Percentiles rank a stretch among this genome's conserved stretches.
Evolutionary conservation across 2,797 vertebrate genomes (phyloP).

Genomic region (Aselliscus stoliczkanus): DNA sequence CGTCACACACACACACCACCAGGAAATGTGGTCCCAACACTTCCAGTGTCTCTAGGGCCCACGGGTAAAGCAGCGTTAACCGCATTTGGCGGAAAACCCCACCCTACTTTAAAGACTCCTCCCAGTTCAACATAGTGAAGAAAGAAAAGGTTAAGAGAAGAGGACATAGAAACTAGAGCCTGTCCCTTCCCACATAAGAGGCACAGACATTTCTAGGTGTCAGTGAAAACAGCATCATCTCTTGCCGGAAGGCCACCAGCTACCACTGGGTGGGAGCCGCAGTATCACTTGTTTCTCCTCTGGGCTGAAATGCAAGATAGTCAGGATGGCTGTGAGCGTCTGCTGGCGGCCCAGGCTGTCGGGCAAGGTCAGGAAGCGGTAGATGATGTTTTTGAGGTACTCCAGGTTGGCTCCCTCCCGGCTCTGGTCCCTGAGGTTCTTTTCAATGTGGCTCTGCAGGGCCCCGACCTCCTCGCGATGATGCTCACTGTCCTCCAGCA

Average conservation of each 20-base stretch:
- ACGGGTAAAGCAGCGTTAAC: conserved; percentile 37
- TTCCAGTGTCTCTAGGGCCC: neutral
- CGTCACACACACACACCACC: neutral
- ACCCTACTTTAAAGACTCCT: conserved; percentile 4
- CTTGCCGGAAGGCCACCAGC: conserved; percentile 86
- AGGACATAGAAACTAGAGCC: neutral
- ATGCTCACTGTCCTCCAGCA: conserved; percentile 84
- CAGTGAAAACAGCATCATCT: conserved; percentile 73
- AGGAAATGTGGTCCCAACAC: neutral
- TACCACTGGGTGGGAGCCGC: conserved; percentile 81
- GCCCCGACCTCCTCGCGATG: conserved; percentile 82
- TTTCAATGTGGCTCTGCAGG: conserved; percentile 85
- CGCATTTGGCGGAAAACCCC: conserved; percentile 57
- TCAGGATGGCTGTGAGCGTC: conserved; percentile 92
- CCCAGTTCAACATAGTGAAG: conserved; percentile 28
- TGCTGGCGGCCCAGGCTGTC: conserved; percentile 90
- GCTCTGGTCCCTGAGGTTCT: conserved; percentile 86
- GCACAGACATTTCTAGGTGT: conserved; percentile 19
- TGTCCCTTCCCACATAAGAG: conserved; percentile 23
- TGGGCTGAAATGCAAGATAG: conserved; percentile 95
- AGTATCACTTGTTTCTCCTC: conserved; percentile 88
- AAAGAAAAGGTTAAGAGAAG: conserved; percentile 15
- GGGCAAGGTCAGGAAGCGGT: conserved; percentile 90
- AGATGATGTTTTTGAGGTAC: conserved; percentile 96
- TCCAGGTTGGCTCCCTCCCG: conserved; percentile 96